phyloP scores from a whole-genome alignment of 2,888 invertebrate genomes.

The Thecophora atra region DNA sequence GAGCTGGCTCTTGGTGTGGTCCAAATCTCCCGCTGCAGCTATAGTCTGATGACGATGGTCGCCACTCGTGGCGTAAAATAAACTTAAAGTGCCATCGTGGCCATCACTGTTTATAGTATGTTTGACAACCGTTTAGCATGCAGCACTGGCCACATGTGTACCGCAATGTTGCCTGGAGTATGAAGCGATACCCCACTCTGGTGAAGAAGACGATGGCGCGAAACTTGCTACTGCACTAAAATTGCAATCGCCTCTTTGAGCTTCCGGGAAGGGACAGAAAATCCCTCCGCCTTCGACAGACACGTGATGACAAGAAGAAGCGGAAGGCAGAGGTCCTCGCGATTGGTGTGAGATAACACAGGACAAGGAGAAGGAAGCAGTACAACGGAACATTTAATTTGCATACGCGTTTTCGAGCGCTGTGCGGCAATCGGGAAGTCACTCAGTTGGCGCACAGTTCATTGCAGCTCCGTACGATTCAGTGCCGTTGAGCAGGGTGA shows the following conservation, averaged over 20 bases:
- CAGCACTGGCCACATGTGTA: constrained; percentile 25
- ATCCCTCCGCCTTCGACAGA: not conserved
- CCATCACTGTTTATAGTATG: constrained; percentile 19
- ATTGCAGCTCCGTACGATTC: not conserved
- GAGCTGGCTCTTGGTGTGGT: not conserved
- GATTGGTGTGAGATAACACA: not conserved
- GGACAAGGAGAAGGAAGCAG: not conserved
- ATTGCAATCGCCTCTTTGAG: not conserved
- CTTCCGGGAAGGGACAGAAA: constrained; percentile 8
- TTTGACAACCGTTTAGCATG: constrained; percentile 21
- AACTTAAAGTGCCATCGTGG: constrained; percentile 14
- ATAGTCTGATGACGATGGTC: constrained; percentile 14
- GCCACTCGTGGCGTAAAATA: not conserved
- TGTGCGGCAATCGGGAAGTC: not conserved
- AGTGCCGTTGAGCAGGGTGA: not conserved
- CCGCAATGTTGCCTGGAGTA: constrained; percentile 1
- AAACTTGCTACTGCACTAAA: not conserved
- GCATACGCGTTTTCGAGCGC: constrained; percentile 56
- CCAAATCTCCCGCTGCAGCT: not conserved
- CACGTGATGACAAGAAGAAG: not conserved
- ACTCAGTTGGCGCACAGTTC: not conserved
- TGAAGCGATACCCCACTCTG: not conserved
- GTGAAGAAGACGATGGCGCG: not conserved
- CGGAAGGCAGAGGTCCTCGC: not conserved
- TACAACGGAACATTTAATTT: constrained; percentile 51